These are phyloP conservation scores for Malthinus seriepunctatus DNA, from an alignment of 2,888 invertebrate species.

Conservation along the genomic window DNA sequence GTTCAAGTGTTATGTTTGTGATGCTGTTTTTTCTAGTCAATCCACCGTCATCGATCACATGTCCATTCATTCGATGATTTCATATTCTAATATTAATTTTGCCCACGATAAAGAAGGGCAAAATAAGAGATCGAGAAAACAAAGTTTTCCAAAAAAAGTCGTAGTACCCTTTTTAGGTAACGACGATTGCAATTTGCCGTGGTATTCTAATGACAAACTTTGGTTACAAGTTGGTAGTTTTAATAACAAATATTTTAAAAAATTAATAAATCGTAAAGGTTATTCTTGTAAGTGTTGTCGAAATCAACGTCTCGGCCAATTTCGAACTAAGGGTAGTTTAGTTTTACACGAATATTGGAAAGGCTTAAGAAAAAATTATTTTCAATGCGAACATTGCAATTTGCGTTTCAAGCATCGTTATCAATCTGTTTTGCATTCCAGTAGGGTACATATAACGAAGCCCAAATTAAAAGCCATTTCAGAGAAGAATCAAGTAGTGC, in stretches of 20 bases:
- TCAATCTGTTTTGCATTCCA: conserved; percentile 57
- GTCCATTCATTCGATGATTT: conserved; percentile 53
- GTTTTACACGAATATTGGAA: conserved; percentile 59
- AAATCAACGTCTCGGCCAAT: conserved; percentile 50
- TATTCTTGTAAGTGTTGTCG: conserved; percentile 50
- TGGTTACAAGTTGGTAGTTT: conserved; percentile 39
- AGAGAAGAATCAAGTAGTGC: conserved; percentile 41
- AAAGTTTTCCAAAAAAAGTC: conserved; percentile 57
- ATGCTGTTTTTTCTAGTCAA: conserved; percentile 54
- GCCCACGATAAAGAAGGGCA: conserved; percentile 41
- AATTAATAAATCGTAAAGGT: conserved; percentile 48
- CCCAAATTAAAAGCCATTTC: conserved; percentile 30
- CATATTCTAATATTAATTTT: conserved; percentile 43
- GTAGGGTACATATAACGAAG: conserved; percentile 49
- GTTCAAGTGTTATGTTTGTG: conserved; percentile 56
- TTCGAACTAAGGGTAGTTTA: conserved; percentile 55
- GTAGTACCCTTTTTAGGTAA: conserved; percentile 50
- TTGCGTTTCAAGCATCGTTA: conserved; percentile 55
- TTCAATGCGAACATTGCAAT: conserved; percentile 57
- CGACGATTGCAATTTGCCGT: conserved; percentile 45
- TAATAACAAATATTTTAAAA: conserved; percentile 49
- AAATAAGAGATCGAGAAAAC: conserved; percentile 54
- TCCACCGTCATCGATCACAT: conserved; percentile 57
- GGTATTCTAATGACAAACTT: conserved; percentile 45
- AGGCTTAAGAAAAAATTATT: conserved; percentile 51